Percentiles rank a stretch among this genome's conserved stretches.
phyloP scores from a whole-genome alignment of 2,888 invertebrate species.

The Furcula furcula region DNA sequence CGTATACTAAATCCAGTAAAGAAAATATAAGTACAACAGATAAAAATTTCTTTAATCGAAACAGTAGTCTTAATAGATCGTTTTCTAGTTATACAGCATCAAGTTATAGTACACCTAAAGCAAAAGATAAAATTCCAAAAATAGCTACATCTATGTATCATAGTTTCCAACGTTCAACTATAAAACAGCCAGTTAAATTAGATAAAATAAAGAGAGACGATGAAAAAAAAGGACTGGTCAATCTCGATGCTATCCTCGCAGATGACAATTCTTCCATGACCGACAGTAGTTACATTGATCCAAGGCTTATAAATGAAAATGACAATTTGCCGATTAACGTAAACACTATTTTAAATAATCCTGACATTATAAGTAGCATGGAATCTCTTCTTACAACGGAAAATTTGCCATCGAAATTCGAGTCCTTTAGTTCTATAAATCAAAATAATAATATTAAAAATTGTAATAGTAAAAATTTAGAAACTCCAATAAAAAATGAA shows the following conservation, averaged over 20 bases:
- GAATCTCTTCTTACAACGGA: conserved; percentile 75
- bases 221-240: conserved; percentile 71
- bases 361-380: conserved; percentile 77
- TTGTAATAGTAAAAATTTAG: conserved; percentile 43
- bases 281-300: conserved; percentile 80
- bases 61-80: conserved; percentile 65
- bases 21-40: conserved; percentile 68
- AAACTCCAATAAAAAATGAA: conserved; percentile 37
- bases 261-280: conserved; percentile 72
- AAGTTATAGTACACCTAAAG: conserved; percentile 70
- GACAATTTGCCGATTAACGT: conserved; percentile 85
- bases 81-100: conserved; percentile 70
- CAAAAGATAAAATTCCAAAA: conserved; percentile 75
- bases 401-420: conserved; percentile 74
- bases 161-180: conserved; percentile 69
- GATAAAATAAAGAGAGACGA: conserved; percentile 70
- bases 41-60: conserved; percentile 63
- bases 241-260: conserved; percentile 65
- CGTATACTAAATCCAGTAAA: conserved; percentile 75
- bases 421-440: conserved; percentile 61
- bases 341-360: conserved; percentile 74
- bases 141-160: conserved; percentile 74
- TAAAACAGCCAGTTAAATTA: conserved; percentile 69
- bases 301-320: conserved; percentile 85
- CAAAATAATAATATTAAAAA: conserved; percentile 53